Conservation (phyloP, 2,888 invertebrate genomes). For the Mactromeris polynyma region DNA sequence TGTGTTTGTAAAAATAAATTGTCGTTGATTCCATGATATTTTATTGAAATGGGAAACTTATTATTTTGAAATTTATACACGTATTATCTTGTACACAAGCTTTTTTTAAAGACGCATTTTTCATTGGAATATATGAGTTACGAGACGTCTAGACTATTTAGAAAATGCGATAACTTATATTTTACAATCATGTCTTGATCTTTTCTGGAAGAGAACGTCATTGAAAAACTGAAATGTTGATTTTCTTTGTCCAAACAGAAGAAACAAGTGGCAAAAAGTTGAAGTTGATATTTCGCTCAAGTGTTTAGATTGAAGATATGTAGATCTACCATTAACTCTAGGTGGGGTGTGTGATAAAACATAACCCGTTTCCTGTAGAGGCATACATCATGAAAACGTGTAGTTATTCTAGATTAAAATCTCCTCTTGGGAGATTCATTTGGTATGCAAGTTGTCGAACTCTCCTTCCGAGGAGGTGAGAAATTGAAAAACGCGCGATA, state of each 20-base stretch:
- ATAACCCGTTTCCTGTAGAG: conserved; percentile 3
- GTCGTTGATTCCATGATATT: no score
- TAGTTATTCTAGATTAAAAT: conserved; percentile 18
- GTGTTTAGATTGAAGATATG: conserved; percentile 30
- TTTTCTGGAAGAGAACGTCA: background rate
- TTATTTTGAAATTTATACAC: no score
- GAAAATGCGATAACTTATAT: background rate
- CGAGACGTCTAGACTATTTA: conserved; percentile 6
- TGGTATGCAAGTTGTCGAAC: background rate
- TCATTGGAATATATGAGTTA: no score
- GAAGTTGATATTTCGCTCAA: conserved; percentile 22
- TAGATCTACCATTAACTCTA: conserved; percentile 23
- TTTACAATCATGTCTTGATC: background rate
- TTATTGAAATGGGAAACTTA: no score
- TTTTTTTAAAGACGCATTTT: no score
- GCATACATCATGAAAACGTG: conserved; percentile 18
- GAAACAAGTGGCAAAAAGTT: conserved; percentile 12
- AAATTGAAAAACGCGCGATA: conserved; percentile 7
- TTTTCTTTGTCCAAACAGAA: background rate
- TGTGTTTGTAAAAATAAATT: no score
- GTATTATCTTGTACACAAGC: no score
- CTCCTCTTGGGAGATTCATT: conserved; percentile 14
- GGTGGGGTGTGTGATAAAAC: conserved; percentile 30
- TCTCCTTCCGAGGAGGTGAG: background rate
- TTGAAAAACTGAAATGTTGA: background rate